Conservation (phyloP, 2,797 vertebrate genomes). For the Rhinatrema bivittatum region DNA sequence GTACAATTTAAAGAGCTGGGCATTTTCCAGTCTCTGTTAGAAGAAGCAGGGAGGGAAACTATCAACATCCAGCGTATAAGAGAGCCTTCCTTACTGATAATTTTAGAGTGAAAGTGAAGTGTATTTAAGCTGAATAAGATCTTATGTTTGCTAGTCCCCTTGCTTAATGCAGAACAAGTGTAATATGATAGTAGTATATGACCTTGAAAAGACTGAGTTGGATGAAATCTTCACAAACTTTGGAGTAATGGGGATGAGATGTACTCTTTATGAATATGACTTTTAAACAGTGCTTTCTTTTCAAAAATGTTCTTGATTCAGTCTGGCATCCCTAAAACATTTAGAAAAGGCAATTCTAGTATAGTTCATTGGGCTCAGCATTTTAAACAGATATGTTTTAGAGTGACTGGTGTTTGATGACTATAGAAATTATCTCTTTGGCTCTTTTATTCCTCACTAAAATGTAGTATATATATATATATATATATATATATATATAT, state of each 20-base stretch:
- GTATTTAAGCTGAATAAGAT: conserved; percentile 22
- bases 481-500: no score
- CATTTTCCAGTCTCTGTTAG: conserved; percentile 30
- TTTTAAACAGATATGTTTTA: conserved; percentile 26
- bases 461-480: no score
- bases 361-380: conserved; percentile 18
- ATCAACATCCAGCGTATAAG: conserved; percentile 29
- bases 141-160: conserved; percentile 32
- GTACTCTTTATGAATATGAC: conserved; percentile 24
- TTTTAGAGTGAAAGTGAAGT: conserved; percentile 8
- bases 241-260: conserved; percentile 31
- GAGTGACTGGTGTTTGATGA: conserved; percentile 20
- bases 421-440: conserved; percentile 31
- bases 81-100: conserved; percentile 20
- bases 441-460: no score
- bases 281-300: conserved; percentile 29
- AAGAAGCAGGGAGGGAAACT: conserved; percentile 24
- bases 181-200: conserved; percentile 22
- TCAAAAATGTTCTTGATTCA: conserved; percentile 21
- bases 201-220: conserved; percentile 20
- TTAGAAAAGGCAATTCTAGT: conserved; percentile 29
- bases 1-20: conserved; percentile 31
- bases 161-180: conserved; percentile 6
- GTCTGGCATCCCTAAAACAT: conserved; percentile 14
- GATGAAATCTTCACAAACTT: conserved; percentile 33